Evolutionary conservation across 2,888 invertebrate species (phyloP), one percentile per base, ranked within the genome.

Genomic region (Tanaodytes sp.): DNA sequence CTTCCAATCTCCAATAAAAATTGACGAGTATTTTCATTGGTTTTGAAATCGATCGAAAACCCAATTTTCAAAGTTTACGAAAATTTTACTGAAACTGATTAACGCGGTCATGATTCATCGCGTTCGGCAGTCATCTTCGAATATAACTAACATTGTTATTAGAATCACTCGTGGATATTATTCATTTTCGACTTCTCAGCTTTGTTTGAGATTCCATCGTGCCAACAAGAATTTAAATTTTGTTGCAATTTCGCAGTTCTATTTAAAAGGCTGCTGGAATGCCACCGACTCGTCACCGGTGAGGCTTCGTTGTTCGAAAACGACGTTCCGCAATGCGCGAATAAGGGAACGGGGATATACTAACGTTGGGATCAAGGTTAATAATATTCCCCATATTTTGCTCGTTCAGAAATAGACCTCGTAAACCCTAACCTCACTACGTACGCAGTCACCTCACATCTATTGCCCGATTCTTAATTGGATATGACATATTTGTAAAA

Each of bases 331-430:
- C 18, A 46, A 36, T 19, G 18, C 42, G 27, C 42, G 55, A 63
- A 40, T 46, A 16, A n/a, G 49, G 15, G 9, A 45, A 58, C 33
- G 45, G 36, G 45, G 62, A 63, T 43, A 48, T 20, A 39, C 37
- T 59, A 57, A 51, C 49, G 49, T 42, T 23, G 55, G 20, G 30
- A 57, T 45, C 30, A 68, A 63, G 54, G 57, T 65, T 65, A 61
- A 57, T 65, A 65, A 65, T 65, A 61, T 57, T 61, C 46, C 49
- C 43, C 8, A 58, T 19, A 39, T 33, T 59, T 46, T 18, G 40
- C 40, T 52, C 36, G 43, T 61, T 42, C 57, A 31, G 31, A 65
- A 70, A 65, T 70, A 65, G 61, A 43, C 40, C 49, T 58, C 57
- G 19, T 49, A 63, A 58, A 57, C 43, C 23, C 42, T 48, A 46